Conservation (phyloP, 2,888 invertebrate genomes). For the Cyclophora albipunctata region DNA sequence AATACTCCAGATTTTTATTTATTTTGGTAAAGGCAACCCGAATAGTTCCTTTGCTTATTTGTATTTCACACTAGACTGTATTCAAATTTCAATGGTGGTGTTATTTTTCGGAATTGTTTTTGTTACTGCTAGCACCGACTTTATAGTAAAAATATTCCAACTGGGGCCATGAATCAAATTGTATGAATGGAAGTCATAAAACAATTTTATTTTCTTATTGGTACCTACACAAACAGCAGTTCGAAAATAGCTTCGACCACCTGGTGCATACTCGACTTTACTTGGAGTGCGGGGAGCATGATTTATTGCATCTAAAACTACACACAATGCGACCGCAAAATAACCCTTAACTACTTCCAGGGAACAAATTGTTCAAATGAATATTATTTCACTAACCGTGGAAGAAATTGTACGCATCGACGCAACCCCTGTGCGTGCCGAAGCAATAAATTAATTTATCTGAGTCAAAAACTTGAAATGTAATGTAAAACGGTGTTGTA, state of each 20-base stretch:
- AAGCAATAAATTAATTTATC: slow-evolving; percentile 39
- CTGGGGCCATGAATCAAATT: slow-evolving; percentile 46
- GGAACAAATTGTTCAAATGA: slow-evolving; percentile 51
- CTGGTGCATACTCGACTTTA: slow-evolving; percentile 52
- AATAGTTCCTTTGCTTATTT: slow-evolving; percentile 10
- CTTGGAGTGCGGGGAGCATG: slow-evolving; percentile 49
- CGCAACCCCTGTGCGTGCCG: slow-evolving; percentile 28
- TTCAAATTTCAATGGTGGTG: slow-evolving; percentile 3
- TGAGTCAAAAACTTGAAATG: slow-evolving; percentile 24
- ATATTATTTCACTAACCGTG: slow-evolving; percentile 16
- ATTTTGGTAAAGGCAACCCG: slow-evolving; percentile 7
- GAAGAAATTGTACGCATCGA: slow-evolving; percentile 15
- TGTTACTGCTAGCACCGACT: slow-evolving; percentile 7
- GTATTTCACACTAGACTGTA: slow-evolving; percentile 11
- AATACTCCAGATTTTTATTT: slow-evolving; percentile 13
- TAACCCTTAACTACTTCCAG: slow-evolving; percentile 64
- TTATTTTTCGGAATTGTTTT: slow-evolving; percentile 1
- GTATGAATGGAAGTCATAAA: slow-evolving; percentile 61
- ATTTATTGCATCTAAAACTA: slow-evolving; percentile 55
- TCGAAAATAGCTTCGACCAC: slow-evolving; percentile 64
- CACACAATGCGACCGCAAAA: slow-evolving; percentile 65
- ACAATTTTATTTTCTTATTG: slow-evolving; percentile 59
- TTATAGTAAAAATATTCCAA: slow-evolving; percentile 24
- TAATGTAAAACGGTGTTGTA: slow-evolving; percentile 20
- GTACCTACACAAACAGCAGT: slow-evolving; percentile 50